Base-by-base conservation (phyloP, 2,113 vertebrate species). In the Albula goreensis region DNA sequence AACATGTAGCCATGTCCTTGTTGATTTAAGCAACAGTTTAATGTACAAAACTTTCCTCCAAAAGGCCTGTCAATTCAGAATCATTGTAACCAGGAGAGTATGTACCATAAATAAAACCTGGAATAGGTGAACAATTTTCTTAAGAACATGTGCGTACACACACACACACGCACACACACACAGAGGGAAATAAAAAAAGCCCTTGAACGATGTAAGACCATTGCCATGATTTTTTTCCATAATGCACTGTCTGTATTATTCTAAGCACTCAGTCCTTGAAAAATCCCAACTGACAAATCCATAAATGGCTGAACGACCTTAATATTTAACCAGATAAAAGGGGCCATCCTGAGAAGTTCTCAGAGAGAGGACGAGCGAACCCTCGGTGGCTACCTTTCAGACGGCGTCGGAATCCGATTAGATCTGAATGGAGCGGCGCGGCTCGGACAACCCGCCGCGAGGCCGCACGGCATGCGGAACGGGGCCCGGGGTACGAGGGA, bases 301-400 rank as follows among this genome's bases (percentile, higher is more conserved):
- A 49, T 25, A 50, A 85, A 87, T 81, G 78, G 57, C 19, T 53
- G 52, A 85, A 77, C 56, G 66, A 53, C 79, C 60, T 85, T 83
- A 85, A 87, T 85, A 81, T 87, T 81, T 87, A n/a, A 81, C 66
- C 78, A 87, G 78, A 87, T 85, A 85, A 85, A 79, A 41, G 50
- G 57, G 84, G 53, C 49, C 50, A 11, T 77, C 83, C 83, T 17
- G 22, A 10, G 82, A 84, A 49, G 81, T 53, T 85, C 84, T 84
- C 50, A 77, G 31, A 66, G 50, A 49, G 57, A 80, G 52, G 53
- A 78, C 60, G 86, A 83, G 78, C 80, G n/a, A 48, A 60, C 84
- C 82, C 74, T 41, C 15, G 7, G 74, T 79, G 86, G 86, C 74
- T 56, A 77, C 78, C 25, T 81, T 85, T 57, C 78, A 85, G 83